These are phyloP conservation scores for Cyphomyrus discorhynchus DNA, from an alignment of 2,113 vertebrate species.

Conservation along the genomic window DNA sequence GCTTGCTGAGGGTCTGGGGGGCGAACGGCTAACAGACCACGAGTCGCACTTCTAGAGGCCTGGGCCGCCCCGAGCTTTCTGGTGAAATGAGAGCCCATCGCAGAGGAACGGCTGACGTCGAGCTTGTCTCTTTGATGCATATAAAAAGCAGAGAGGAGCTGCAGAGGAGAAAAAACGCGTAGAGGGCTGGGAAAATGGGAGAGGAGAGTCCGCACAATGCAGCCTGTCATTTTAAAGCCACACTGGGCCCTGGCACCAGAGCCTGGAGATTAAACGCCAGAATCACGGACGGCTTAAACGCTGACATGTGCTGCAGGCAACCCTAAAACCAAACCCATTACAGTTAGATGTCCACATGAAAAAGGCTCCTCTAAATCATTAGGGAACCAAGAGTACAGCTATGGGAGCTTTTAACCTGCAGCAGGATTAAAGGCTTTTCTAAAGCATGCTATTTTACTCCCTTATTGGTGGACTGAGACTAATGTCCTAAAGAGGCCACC, in stretches of 20 bases:
- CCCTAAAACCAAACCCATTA: background rate
- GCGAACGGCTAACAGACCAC: background rate
- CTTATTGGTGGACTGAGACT: conserved; percentile 1
- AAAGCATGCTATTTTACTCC: background rate
- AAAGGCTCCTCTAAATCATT: background rate
- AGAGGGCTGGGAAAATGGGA: background rate
- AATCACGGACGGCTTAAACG: background rate
- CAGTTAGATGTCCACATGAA: background rate
- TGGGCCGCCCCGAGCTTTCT: background rate
- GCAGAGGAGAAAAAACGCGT: too few species aligned
- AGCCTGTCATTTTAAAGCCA: conserved; percentile 5
- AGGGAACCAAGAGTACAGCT: too few species aligned
- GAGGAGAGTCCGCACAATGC: background rate
- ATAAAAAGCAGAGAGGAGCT: background rate
- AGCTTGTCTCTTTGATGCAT: background rate
- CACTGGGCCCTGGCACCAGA: background rate
- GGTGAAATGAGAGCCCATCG: background rate
- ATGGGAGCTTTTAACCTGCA: background rate
- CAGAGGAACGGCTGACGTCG: background rate
- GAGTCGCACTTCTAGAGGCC: background rate
- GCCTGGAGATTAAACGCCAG: background rate
- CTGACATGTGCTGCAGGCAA: background rate
- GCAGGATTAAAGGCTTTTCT: background rate
- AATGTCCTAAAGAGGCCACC: conserved; percentile 18
- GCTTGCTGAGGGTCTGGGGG: background rate